Evolutionary conservation across 2,113 vertebrate species (phyloP), one percentile per base, ranked within the genome.

Genomic region (Myanophis thanlyinensis): DNA sequence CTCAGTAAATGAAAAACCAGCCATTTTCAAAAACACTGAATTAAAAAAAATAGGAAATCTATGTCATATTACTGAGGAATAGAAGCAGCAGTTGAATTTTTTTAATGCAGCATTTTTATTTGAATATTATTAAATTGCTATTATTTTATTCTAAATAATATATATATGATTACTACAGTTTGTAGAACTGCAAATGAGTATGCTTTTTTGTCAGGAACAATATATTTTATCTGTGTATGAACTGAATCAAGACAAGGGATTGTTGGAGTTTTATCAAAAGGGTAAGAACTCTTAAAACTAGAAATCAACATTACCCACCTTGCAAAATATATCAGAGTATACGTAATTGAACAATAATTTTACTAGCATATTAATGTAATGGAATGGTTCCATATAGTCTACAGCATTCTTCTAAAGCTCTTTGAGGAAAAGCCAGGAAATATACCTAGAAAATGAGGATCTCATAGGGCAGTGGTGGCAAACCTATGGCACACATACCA

Each of bases 241-340:
- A 96, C 94, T 96, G 94, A 96, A 93, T 95, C 93, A 94, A 96
- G 96, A 96, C 94, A 95, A 94, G 93, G 92, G 91, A 62, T 95
- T 95, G 96, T 95, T 95, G 92, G 95, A 96, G 95, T 95, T 95
- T 95, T 96, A 90, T 89, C 95, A 96, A 96, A 95, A 96, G 96
- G 97, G 96, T 96, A 93, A 95, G 93, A 96, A 90, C 95, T 96
- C 94, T 94, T 91, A 94, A 95, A 96, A 53, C 94, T 93, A 97
- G 93, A 97, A 97, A 97, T 98, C 97, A 95, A 97, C 97, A 97
- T 92, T 91, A 56, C 40, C 97, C 97, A 96, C 48, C 96, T 97
- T 95, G 95, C 95, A 96, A 97, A 98, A 96, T 93, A 53, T 93
- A 95, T 94, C 94, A 96, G 97, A 96, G 95, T 96, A 95, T 95